Percentiles rank a stretch among this genome's conserved stretches.
These are phyloP conservation scores for Eupithecia subfuscata DNA, from an alignment of 2,888 invertebrate genomes.

Conservation along the genomic window DNA sequence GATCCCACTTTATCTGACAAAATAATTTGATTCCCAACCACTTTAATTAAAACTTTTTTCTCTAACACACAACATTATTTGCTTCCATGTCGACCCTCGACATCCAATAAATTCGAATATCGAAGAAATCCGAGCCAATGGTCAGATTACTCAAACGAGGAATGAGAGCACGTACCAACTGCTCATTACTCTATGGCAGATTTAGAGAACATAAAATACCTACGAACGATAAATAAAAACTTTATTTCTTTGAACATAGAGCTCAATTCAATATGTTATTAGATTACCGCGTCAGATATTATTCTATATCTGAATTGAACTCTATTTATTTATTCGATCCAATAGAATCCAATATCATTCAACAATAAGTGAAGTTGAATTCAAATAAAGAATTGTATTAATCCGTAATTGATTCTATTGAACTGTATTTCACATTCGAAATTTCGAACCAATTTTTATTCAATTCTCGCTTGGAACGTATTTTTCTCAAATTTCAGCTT, in stretches of 20 bases:
- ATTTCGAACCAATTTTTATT: neutral
- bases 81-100: conserved; percentile 17
- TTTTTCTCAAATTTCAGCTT: conserved; percentile 2
- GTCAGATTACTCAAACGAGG: conserved; percentile 29
- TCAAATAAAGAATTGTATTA: neutral
- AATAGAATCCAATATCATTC: neutral
- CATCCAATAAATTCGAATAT: conserved; percentile 27
- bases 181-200: conserved; percentile 20
- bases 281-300: neutral
- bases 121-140: conserved; percentile 23
- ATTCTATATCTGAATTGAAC: neutral
- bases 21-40: neutral
- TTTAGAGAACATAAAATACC: neutral
- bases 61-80: neutral
- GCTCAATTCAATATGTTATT: neutral
- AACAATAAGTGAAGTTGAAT: neutral
- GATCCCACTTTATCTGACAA: neutral
- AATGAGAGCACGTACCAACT: conserved; percentile 16
- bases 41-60: neutral
- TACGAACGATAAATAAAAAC: neutral
- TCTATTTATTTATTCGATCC: neutral
- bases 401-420: conserved; percentile 4
- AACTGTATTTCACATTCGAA: neutral
- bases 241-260: neutral
- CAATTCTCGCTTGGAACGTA: neutral